Evolutionary conservation across 2,888 invertebrate species (phyloP).

Genomic region (Euzetes globulus): DNA sequence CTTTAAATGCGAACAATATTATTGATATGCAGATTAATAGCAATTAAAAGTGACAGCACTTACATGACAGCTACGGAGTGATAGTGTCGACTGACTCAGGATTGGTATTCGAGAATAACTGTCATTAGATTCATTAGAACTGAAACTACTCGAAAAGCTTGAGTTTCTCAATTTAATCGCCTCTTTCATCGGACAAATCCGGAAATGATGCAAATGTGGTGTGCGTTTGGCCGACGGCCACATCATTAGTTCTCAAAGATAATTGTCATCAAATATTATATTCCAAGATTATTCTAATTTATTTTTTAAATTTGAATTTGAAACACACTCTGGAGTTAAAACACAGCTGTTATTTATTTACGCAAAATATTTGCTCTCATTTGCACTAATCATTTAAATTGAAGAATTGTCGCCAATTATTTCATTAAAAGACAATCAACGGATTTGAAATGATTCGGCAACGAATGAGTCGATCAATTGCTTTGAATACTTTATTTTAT

Average conservation of each 20-base stretch:
- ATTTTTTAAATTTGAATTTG: neutral
- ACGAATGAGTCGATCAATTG: too few relatives aligned
- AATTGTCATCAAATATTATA: neutral
- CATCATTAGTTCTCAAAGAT: neutral
- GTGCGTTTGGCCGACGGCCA: neutral
- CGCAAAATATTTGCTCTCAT: too few relatives aligned
- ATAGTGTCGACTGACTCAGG: conserved; percentile 35
- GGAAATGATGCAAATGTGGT: conserved; percentile 38
- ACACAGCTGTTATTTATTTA: too few relatives aligned
- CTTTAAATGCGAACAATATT: neutral
- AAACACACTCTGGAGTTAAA: too few relatives aligned
- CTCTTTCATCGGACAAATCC: conserved; percentile 41
- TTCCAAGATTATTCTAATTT: too few relatives aligned
- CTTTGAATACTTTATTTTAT: too few relatives aligned
- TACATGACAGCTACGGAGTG: conserved; percentile 38
- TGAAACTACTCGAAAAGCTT: conserved; percentile 24
- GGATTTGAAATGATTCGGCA: too few relatives aligned
- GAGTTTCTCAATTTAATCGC: conserved; percentile 36
- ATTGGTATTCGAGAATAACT: conserved; percentile 27
- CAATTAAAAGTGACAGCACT: conserved; percentile 30
- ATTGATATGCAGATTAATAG: neutral
- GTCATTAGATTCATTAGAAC: neutral
- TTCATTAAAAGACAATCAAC: too few relatives aligned
- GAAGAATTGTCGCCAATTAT: too few relatives aligned
- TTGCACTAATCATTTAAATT: too few relatives aligned